Percentiles rank a stretch among this genome's conserved stretches.
phyloP scores from a whole-genome alignment of 1,140 invertebrate genomes.

The Diabrotica undecimpunctata region DNA sequence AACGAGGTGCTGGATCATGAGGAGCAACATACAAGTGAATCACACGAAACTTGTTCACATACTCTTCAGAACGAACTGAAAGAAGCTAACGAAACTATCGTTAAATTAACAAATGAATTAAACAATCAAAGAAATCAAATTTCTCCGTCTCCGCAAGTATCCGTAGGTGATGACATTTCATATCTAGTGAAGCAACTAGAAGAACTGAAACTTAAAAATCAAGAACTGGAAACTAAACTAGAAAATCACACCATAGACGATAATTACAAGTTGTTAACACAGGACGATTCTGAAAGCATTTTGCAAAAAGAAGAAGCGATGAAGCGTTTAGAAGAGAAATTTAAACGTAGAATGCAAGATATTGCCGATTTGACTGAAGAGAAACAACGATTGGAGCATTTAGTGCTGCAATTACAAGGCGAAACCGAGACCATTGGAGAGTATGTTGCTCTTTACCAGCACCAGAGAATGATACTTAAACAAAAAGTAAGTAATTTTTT shows the following conservation, averaged over 20 bases:
- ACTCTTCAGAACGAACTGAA: conserved; percentile 62
- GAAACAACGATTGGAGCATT: conserved; percentile 87
- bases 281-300: conserved; percentile 15
- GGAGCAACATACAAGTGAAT: conserved; percentile 65
- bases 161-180: neutral
- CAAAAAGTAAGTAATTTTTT: conserved; percentile 58
- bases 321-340: conserved; percentile 76
- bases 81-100: conserved; percentile 49
- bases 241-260: conserved; percentile 10
- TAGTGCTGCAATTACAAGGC: conserved; percentile 85
- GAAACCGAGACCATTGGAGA: conserved; percentile 96
- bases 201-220: conserved; percentile 18
- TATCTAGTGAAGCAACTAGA: conserved; percentile 12
- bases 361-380: conserved; percentile 88
- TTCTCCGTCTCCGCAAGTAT: neutral
- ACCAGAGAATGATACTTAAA: conserved; percentile 80
- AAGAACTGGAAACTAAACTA: conserved; percentile 18
- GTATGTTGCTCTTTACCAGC: conserved; percentile 91
- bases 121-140: conserved; percentile 22
- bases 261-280: conserved; percentile 5
- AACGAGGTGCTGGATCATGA: conserved; percentile 58
- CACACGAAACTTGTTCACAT: conserved; percentile 59
- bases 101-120: conserved; percentile 46
- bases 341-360: conserved; percentile 81
- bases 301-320: conserved; percentile 55